Evolutionary conservation across 2,888 invertebrate genomes (phyloP).

Genomic region (Brenthis ino): DNA sequence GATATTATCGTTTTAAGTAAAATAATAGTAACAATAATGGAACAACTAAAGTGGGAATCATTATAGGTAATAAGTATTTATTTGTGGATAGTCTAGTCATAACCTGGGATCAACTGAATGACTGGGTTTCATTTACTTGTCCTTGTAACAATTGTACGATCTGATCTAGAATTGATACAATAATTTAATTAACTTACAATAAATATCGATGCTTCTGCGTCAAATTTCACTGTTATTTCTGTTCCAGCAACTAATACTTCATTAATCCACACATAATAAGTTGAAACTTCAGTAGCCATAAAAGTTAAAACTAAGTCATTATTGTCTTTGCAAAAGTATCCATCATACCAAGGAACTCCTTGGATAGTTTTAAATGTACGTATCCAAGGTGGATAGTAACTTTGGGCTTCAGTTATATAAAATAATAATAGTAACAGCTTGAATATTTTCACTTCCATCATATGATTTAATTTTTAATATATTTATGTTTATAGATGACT

Average conservation of each 20-base stretch:
- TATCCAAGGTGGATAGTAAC: conserved; percentile 9
- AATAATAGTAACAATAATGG: no score
- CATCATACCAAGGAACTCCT: conserved; percentile 5
- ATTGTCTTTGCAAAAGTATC: conserved; percentile 1
- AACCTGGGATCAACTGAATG: no score
- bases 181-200: background rate
- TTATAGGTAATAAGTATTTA: no score
- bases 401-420: background rate
- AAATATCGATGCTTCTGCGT: conserved; percentile 5
- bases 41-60: no score
- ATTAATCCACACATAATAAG: conserved; percentile 1
- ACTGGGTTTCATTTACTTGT: no score
- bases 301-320: background rate
- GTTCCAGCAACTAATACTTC: background rate
- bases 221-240: conserved; percentile 10
- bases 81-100: no score
- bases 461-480: no score
- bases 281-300: background rate
- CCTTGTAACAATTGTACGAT: no score
- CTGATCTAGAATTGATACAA: no score
- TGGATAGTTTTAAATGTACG: background rate
- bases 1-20: no score
- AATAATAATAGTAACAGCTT: background rate
- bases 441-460: no score
- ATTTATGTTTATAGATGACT: no score